phyloP scores from a whole-genome alignment of 2,797 vertebrate species.

The Enteromius thamalakanensis region DNA sequence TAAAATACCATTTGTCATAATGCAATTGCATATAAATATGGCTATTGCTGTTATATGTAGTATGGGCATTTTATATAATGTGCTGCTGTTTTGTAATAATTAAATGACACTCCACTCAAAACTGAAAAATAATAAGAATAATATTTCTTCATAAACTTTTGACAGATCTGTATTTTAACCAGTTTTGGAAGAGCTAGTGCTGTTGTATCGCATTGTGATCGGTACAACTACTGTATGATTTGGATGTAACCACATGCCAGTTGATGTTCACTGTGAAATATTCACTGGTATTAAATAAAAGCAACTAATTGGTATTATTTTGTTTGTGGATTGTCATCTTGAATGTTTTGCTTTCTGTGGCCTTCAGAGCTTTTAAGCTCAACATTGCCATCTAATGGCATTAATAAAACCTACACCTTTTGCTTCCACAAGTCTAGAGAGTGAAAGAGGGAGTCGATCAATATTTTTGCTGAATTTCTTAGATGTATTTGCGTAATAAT shows the following conservation, averaged over 20 bases:
- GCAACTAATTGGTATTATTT: not conserved
- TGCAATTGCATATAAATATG: not conserved
- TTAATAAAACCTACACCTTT: not conserved
- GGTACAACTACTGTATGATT: not conserved
- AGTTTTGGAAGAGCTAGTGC: not conserved
- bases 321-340: not conserved
- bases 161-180: not conserved
- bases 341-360: slow-evolving; percentile 46
- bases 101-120: not conserved
- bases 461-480: not conserved
- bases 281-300: not conserved
- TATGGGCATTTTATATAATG: not conserved
- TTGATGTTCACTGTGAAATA: slow-evolving; percentile 3
- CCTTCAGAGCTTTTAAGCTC: slow-evolving; percentile 38
- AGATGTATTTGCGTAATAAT: slow-evolving; percentile 1
- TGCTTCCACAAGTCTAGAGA: not conserved
- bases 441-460: not conserved
- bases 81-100: not conserved
- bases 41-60: no score
- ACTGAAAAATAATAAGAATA: not conserved
- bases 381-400: slow-evolving; percentile 73
- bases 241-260: not conserved
- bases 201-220: not conserved
- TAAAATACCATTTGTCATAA: not conserved
- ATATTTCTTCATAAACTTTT: not conserved